These are phyloP conservation scores for Campoplex nolae DNA, from an alignment of 2,888 invertebrate species.

Conservation along the genomic window DNA sequence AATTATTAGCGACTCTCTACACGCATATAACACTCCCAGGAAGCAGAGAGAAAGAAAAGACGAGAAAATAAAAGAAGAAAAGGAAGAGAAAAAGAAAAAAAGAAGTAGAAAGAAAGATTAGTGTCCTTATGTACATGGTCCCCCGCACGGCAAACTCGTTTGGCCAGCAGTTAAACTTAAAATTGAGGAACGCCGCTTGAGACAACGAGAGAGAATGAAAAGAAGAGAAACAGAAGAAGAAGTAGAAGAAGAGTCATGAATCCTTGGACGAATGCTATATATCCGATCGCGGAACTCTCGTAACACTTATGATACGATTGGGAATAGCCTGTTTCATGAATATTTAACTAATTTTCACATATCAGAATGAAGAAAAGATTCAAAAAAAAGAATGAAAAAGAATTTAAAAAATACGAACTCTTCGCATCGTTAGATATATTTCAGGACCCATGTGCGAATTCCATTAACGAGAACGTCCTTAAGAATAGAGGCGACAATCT, in stretches of 20 bases:
- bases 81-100: conserved; percentile 4
- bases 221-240: conserved; percentile 5
- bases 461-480: conserved; percentile 14
- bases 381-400: conserved; percentile 12
- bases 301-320: conserved; percentile 60
- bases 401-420: background rate
- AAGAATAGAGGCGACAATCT: conserved; percentile 17
- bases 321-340: conserved; percentile 59
- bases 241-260: conserved; percentile 18
- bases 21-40: conserved; percentile 46
- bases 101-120: conserved; percentile 52
- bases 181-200: conserved; percentile 60
- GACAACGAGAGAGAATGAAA: conserved; percentile 36
- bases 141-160: conserved; percentile 64
- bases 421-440: conserved; percentile 34
- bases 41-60: conserved; percentile 52
- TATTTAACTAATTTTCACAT: conserved; percentile 59
- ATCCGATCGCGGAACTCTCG: conserved; percentile 45
- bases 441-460: conserved; percentile 19
- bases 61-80: conserved; percentile 37
- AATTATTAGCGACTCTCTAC: conserved; percentile 53
- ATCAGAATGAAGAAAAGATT: conserved; percentile 21
- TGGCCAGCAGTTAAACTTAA: conserved; percentile 62
- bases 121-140: conserved; percentile 58
- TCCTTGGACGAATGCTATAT: conserved; percentile 44